Conservation (phyloP, 1,140 invertebrate species). For the Physella acuta region DNA sequence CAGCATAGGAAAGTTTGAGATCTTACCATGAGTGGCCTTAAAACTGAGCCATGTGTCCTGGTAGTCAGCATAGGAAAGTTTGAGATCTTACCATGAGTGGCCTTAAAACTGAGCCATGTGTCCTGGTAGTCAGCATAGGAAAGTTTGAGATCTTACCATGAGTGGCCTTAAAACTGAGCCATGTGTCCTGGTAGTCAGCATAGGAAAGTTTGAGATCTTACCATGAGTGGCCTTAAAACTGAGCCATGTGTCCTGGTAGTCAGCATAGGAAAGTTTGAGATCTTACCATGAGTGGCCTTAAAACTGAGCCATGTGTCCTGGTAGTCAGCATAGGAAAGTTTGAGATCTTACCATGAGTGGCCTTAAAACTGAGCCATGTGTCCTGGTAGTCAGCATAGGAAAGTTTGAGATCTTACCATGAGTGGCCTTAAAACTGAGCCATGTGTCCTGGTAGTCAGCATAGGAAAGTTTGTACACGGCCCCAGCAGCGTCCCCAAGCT, state of each 20-base stretch:
- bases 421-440: constrained; percentile 32
- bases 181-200: constrained; percentile 30
- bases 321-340: constrained; percentile 29
- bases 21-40: constrained; percentile 33
- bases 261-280: constrained; percentile 25
- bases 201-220: constrained; percentile 28
- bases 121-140: constrained; percentile 31
- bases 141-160: constrained; percentile 31
- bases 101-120: constrained; percentile 34
- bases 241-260: constrained; percentile 32
- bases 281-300: constrained; percentile 33
- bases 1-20: constrained; percentile 25
- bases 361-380: constrained; percentile 34
- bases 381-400: constrained; percentile 31
- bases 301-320: constrained; percentile 32
- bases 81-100: constrained; percentile 31
- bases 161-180: constrained; percentile 32
- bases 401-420: constrained; percentile 28
- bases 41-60: constrained; percentile 32
- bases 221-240: constrained; percentile 33
- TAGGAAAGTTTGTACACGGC: constrained; percentile 24
- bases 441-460: constrained; percentile 31
- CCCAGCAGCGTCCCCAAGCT: not conserved
- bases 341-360: constrained; percentile 29
- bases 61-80: constrained; percentile 29